A percentile compares a stretch with the other conserved stretches of the same genome.
phyloP scores from a whole-genome alignment of 2,797 vertebrate genomes.

The Pantherophis alleghaniensis region DNA sequence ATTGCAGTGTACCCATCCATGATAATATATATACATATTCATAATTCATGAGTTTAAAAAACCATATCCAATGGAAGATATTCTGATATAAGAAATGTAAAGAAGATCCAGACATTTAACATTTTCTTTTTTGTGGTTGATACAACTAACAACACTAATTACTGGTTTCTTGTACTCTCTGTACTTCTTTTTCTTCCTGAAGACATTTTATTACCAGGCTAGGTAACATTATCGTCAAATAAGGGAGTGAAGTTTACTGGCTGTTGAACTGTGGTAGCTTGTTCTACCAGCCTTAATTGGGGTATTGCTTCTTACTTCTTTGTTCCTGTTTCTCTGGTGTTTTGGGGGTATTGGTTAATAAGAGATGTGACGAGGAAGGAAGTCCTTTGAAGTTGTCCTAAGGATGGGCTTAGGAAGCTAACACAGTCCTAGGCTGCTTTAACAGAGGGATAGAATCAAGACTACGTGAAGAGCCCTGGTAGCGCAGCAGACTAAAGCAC shows the following conservation, averaged over 20 bases:
- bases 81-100: background rate
- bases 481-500: no score
- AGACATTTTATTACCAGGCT: background rate
- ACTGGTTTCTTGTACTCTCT: background rate
- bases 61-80: background rate
- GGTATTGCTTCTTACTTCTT: background rate
- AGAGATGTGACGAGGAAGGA: background rate
- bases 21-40: background rate
- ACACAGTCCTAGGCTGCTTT: background rate
- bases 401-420: background rate
- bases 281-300: background rate
- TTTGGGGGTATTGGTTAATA: background rate
- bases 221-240: background rate
- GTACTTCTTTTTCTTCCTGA: background rate
- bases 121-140: background rate
- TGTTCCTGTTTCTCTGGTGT: background rate
- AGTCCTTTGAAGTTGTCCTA: background rate
- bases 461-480: background rate
- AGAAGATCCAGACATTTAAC: background rate
- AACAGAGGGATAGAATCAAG: background rate
- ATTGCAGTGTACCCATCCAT: background rate
- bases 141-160: background rate
- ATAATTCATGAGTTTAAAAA: background rate
- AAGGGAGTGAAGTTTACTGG: background rate
- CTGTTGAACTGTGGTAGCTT: background rate